Conservation (phyloP, 1,140 invertebrate genomes). For the Trichonephila clavipes region DNA sequence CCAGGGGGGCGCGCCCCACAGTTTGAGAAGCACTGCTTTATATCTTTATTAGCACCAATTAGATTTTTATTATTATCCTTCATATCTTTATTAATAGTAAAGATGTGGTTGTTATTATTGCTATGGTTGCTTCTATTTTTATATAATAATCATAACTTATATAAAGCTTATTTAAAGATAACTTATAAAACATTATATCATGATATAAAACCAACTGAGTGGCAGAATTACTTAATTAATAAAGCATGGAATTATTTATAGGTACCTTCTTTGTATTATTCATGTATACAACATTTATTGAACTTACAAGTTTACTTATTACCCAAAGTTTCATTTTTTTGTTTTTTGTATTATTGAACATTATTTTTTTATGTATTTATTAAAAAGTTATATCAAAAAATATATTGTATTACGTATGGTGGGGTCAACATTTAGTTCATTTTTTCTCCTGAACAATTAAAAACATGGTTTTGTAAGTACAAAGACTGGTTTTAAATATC, state of each 20-base stretch:
- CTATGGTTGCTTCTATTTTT: constrained; percentile 15
- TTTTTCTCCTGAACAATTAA: neutral
- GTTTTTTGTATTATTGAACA: neutral
- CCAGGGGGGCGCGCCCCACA: too few relatives aligned
- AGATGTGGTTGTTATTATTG: constrained; percentile 8
- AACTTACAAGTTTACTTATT: neutral
- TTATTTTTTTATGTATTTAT: neutral
- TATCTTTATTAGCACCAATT: neutral
- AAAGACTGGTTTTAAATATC: neutral
- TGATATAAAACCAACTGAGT: neutral
- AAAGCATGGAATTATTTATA: constrained; percentile 10
- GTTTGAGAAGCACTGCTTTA: too few relatives aligned
- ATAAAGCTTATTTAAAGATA: neutral
- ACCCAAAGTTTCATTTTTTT: constrained; percentile 12
- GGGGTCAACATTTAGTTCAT: neutral
- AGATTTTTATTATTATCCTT: neutral
- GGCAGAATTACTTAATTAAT: constrained; percentile 12
- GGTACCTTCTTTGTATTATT: neutral
- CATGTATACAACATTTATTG: neutral
- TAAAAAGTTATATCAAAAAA: constrained; percentile 1
- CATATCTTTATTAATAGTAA: constrained; percentile 4
- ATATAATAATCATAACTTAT: neutral
- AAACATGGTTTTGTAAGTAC: neutral
- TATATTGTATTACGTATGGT: neutral
- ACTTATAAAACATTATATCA: neutral